Percentiles rank a stretch among this genome's conserved stretches.
Evolutionary conservation across 2,888 invertebrate species (phyloP).

Genomic region (Steinernema carpocapsae): DNA sequence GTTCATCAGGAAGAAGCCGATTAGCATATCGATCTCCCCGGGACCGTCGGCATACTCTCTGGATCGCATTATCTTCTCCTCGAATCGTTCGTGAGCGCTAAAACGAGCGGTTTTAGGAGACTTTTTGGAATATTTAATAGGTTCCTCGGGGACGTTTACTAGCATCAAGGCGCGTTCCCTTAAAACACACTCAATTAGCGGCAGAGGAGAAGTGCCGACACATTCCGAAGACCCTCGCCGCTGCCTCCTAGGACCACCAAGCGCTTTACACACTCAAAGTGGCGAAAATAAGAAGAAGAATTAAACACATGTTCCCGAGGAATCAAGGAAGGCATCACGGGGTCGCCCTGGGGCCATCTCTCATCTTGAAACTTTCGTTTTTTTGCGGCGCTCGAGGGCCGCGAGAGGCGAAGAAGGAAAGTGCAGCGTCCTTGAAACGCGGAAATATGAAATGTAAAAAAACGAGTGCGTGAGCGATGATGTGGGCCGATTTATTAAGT

Average conservation of each 20-base stretch:
- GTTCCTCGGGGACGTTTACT: too few species aligned
- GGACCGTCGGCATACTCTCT: conserved; percentile 48
- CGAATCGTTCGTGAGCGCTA: conserved; percentile 20
- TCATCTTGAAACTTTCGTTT: conserved; percentile 28
- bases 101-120: not conserved
- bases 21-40: conserved; percentile 66
- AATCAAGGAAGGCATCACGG: conserved; percentile 12
- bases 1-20: conserved; percentile 67
- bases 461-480: conserved; percentile 15
- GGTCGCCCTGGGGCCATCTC: not conserved
- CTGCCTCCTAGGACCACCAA: not conserved
- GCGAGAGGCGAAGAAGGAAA: not conserved
- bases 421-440: not conserved
- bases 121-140: not conserved
- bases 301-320: conserved; percentile 13
- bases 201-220: not conserved
- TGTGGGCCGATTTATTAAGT: conserved; percentile 29
- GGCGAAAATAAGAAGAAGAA: not conserved
- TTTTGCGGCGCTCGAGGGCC: not conserved
- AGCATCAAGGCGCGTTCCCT: too few species aligned
- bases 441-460: conserved; percentile 20
- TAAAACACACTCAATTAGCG: not conserved
- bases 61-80: conserved; percentile 43
- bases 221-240: not conserved
- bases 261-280: conserved; percentile 17